phyloP scores from a whole-genome alignment of 2,113 vertebrate genomes.

The Oncorhynchus masou region DNA sequence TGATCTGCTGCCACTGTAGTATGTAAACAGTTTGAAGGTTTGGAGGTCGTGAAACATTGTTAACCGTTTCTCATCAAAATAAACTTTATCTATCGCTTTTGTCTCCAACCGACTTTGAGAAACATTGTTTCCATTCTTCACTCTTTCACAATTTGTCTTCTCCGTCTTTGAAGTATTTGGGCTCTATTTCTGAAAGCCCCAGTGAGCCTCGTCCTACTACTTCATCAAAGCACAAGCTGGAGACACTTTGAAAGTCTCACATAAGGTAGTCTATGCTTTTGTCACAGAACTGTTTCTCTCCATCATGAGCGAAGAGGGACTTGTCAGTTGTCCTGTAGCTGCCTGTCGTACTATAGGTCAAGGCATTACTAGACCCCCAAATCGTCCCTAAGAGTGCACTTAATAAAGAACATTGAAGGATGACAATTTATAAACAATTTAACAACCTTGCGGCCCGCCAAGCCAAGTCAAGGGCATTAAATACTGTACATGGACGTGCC shows the following conservation, averaged over 20 bases:
- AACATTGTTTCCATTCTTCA: too few species aligned
- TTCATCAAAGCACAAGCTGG: not conserved
- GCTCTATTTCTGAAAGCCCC: not conserved
- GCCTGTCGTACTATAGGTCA: not conserved
- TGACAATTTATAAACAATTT: constrained; percentile 42
- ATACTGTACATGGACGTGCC: constrained; percentile 40
- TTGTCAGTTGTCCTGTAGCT: not conserved
- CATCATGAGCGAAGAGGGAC: too few species aligned
- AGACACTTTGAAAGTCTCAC: not conserved
- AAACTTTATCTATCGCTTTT: not conserved
- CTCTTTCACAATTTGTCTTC: not conserved
- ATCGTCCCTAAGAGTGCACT: constrained; percentile 25
- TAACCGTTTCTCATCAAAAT: not conserved
- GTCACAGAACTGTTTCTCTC: too few species aligned
- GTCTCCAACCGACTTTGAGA: not conserved
- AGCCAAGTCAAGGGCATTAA: constrained; percentile 33
- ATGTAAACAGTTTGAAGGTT: too few species aligned
- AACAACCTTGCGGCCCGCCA: constrained; percentile 21
- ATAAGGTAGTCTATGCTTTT: too few species aligned
- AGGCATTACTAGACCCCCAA: constrained; percentile 4
- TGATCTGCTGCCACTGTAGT: too few species aligned
- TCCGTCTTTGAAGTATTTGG: not conserved
- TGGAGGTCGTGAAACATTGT: too few species aligned
- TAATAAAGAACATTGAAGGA: constrained; percentile 19
- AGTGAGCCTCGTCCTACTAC: not conserved